Evolutionary conservation across 37 sponge, comb jelly and placozoan genomes (phyloP).

Genomic region (Agelas oroides): DNA sequence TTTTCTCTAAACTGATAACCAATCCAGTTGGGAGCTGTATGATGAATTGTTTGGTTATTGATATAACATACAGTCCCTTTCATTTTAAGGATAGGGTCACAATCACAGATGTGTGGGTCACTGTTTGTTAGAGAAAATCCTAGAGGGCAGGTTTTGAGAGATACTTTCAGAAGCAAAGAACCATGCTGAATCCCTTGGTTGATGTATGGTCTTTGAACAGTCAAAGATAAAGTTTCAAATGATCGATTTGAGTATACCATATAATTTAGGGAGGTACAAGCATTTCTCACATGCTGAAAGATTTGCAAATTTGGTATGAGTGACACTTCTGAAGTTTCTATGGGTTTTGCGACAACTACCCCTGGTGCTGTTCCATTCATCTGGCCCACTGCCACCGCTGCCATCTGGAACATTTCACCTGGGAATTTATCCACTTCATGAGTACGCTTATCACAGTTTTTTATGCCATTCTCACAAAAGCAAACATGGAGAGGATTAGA

Average conservation of each 20-base stretch:
- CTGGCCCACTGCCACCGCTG: constrained; percentile 6
- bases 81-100: neutral
- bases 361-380: constrained; percentile 18
- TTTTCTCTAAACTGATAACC: neutral
- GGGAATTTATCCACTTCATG: neutral
- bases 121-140: neutral
- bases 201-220: neutral
- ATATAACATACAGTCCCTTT: neutral
- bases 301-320: neutral
- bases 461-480: constrained; percentile 8
- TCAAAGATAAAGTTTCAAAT: neutral
- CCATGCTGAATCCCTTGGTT: neutral
- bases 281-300: neutral
- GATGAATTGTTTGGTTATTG: neutral
- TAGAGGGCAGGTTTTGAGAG: neutral
- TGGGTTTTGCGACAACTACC: neutral
- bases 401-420: neutral
- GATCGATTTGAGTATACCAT: neutral
- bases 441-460: neutral
- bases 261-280: neutral
- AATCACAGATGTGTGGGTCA: neutral
- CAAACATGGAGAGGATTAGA: constrained; percentile 14
- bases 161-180: neutral
- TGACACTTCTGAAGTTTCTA: no score
- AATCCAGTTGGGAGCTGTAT: neutral